Conservation (phyloP, 2,797 vertebrate species). For the Ceyx erithaca region DNA sequence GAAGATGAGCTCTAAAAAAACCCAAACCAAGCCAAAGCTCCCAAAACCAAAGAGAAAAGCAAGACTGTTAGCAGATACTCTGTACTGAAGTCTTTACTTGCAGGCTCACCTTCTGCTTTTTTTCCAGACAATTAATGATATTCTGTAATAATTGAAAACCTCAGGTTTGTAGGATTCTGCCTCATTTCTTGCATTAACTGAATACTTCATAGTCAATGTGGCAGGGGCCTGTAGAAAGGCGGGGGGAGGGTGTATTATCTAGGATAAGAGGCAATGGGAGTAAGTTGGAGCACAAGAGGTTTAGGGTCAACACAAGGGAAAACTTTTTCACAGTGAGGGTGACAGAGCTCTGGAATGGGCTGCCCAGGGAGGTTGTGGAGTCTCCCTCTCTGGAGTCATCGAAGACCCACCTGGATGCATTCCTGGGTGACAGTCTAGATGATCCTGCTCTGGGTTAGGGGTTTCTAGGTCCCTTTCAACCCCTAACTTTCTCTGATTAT, state of each 20-base stretch:
- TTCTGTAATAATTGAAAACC: neutral
- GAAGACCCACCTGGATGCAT: too few species aligned
- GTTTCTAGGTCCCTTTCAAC: too few species aligned
- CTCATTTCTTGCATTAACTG: neutral
- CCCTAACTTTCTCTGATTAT: neutral
- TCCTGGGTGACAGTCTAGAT: too few species aligned
- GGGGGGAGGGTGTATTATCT: too few species aligned
- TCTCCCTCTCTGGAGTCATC: too few species aligned
- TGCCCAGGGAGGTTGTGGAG: too few species aligned
- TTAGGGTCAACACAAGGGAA: too few species aligned
- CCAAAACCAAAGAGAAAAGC: neutral
- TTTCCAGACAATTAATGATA: neutral
- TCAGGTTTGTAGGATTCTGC: neutral
- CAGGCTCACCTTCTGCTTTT: neutral
- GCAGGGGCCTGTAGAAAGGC: neutral
- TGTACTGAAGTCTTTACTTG: neutral
- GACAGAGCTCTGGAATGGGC: too few species aligned
- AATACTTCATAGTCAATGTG: neutral
- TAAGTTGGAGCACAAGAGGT: too few species aligned
- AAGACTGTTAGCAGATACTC: neutral
- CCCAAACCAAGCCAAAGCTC: neutral
- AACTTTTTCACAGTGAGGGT: too few species aligned
- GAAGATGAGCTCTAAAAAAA: neutral
- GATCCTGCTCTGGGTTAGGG: too few species aligned
- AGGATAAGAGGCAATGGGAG: too few species aligned